Conservation (phyloP, 2,888 invertebrate species). For the Catotricha subobsoleta region DNA sequence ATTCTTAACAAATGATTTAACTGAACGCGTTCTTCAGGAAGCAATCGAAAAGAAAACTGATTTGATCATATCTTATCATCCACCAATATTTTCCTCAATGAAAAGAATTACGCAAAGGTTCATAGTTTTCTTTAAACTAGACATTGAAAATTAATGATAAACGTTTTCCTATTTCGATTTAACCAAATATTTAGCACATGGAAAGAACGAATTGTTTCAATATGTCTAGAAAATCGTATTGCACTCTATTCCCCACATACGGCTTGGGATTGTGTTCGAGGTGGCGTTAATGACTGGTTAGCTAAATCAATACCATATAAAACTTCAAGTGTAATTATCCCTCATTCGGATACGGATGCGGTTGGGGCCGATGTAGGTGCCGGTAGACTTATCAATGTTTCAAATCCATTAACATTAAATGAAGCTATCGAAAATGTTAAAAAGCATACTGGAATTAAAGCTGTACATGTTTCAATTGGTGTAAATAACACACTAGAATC, state of each 20-base stretch:
- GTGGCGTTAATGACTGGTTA: slow-evolving; percentile 91
- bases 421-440: slow-evolving; percentile 51
- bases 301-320: slow-evolving; percentile 30
- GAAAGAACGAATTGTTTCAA: slow-evolving; percentile 64
- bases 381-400: slow-evolving; percentile 38
- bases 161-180: slow-evolving; percentile 10
- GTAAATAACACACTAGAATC: slow-evolving; percentile 26
- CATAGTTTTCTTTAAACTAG: slow-evolving; percentile 1
- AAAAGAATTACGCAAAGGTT: slow-evolving; percentile 65
- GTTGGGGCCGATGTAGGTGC: slow-evolving; percentile 28
- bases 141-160: neutral
- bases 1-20: slow-evolving; percentile 81
- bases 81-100: slow-evolving; percentile 77
- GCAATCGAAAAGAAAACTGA: slow-evolving; percentile 48
- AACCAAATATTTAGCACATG: slow-evolving; percentile 33
- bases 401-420: slow-evolving; percentile 31
- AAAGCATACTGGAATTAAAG: slow-evolving; percentile 42
- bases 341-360: slow-evolving; percentile 5
- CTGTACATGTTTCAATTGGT: slow-evolving; percentile 57
- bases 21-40: slow-evolving; percentile 70
- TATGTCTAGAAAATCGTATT: slow-evolving; percentile 66
- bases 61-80: slow-evolving; percentile 85
- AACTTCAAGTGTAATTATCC: neutral
- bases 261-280: slow-evolving; percentile 62
- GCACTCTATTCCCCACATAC: slow-evolving; percentile 90